Evolutionary conservation across 2,888 invertebrate species (phyloP), one percentile per base, ranked within the genome.

Genomic region (Oscheius onirici): DNA sequence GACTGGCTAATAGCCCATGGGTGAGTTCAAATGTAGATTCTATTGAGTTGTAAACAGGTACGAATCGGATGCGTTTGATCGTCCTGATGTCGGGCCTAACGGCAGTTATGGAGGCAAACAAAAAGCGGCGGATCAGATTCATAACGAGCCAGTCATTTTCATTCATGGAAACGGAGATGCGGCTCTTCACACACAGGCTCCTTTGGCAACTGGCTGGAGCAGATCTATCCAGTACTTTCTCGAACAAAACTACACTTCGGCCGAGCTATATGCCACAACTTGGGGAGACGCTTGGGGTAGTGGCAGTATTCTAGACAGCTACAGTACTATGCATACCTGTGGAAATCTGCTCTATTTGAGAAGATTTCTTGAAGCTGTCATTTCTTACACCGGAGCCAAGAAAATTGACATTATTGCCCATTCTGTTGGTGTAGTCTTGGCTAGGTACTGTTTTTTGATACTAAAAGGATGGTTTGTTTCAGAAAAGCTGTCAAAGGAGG

Each of bases 391-490:
- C 0, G 81, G 81, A 5, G 84, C 86, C 6, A 72, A 71, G 15
- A 86, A 86, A 71, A 75, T 86, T n/a, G 86, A 86, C 71, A 78
- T 86, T 2, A 86, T 86, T 46, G 81, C 86, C 3, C 86, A 86
- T 65, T 86, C 86, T 2, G 80, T 86, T n/a, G 85, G 86, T 57
- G 84, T 84, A 43, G 80, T 80, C 15, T 58, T 84, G 17, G 74
- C 83, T 49, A 71, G 79, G 79, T 77, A 40, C 5, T 8, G n/a
- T 13, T 22, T 10, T 20, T 58, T 17, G 2, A 17, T 44, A 17
- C 20, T 13, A 28, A 49, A 60, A 15, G 8, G 5, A 11, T 43
- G n/a, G n/a, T n/a, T n/a, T n/a, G n/a, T n/a, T 76, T 69, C 70
- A 84, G 86, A 75, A 83, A 85, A 71, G 86, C 79, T 5, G 69